Evolutionary conservation across 1,140 invertebrate genomes (phyloP).

Genomic region (Tetragonula clypearis): DNA sequence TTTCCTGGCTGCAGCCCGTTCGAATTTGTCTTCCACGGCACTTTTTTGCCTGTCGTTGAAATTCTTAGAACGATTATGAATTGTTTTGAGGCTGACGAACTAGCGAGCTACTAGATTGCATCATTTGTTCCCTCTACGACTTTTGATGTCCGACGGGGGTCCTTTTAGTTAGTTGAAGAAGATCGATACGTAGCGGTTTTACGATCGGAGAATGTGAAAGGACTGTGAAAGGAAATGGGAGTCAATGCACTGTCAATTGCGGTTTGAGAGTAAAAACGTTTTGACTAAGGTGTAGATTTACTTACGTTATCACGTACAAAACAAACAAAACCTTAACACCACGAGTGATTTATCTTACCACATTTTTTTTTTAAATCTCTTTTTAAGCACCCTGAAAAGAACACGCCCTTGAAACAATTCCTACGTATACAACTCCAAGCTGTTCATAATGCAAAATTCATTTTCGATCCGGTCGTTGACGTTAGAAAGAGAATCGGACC

Average conservation of each 20-base stretch:
- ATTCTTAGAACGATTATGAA: slow-evolving; percentile 35
- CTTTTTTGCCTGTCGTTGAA: slow-evolving; percentile 12
- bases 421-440: no score
- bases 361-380: no score
- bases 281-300: neutral
- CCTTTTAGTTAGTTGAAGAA: neutral
- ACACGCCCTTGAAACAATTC: no score
- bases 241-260: neutral
- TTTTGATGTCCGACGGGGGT: neutral
- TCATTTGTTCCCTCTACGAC: neutral
- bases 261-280: no score
- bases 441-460: neutral
- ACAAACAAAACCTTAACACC: no score
- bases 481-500: neutral
- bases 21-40: slow-evolving; percentile 6
- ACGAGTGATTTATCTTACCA: no score
- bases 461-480: neutral
- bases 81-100: slow-evolving; percentile 25
- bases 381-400: no score
- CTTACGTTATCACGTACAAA: no score
- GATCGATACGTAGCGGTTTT: neutral
- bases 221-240: neutral
- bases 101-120: neutral
- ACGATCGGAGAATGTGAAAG: no score
- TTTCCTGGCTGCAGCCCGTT: slow-evolving; percentile 4